Evolutionary conservation across 2,888 invertebrate genomes (phyloP), one percentile per base, ranked within the genome.

Genomic region (Tenthredo livida): DNA sequence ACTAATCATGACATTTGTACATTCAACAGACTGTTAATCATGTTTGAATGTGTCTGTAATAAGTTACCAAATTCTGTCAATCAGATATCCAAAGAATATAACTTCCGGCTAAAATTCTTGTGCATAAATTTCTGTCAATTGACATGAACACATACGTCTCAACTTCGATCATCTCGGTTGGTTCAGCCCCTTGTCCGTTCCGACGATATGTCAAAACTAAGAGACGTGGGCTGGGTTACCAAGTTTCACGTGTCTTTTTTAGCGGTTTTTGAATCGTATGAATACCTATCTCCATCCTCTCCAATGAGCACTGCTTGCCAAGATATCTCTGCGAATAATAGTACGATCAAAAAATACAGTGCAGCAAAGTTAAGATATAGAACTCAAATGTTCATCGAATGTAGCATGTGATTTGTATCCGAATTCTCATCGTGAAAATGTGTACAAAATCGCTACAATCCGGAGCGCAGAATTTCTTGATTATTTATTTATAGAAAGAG

Each of bases 401-500:
- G n/a, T 54, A 1, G 54, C 7, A 50, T 43, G 37, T 7, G 4
- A 40, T 40, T 2, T 54, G n/a, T n/a, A 54, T 54, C 54, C n/a
- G 54, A 67, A 33, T 67, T 67, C 67, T 17, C 15, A 33, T 17
- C 15, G 17, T 15, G 33, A 67, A 67, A 29, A 67, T 15, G 33
- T 33, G 67, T 2, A 33, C 1, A 33, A 33, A 17, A 17, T 67
- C 17, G 10, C 67, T 33, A 12, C 12, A 67, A 67, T 67, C 33
- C 9, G 3, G 15, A 15, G 40, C 15, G 40, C 40, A 7, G 80
- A 80, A 15, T 80, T 61, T 61, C 21, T 58, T 40, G 80, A 80
- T 80, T 21, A 80, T 80, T 80, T 61, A 80, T 80, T 61, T 61
- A 80, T 80, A 80, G 80, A 61, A 61, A 37, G 10, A 80, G 9